Base-by-base conservation (phyloP, 1,140 invertebrate genomes). In the Heliconius melpomene region DNA sequence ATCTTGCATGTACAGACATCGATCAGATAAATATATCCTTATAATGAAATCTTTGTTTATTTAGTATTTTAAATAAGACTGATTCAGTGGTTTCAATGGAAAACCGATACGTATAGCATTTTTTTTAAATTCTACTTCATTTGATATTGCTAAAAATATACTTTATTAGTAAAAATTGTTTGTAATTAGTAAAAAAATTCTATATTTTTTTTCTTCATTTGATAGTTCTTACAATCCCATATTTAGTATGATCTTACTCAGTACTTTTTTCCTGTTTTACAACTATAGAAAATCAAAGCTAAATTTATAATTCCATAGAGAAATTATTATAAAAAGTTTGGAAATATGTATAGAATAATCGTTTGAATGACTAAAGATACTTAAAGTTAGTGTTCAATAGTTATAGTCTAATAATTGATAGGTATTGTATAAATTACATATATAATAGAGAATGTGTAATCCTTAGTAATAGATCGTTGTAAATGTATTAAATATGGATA, bases 381-480 rank as follows among this genome's bases (percentile, higher is more conserved):
- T 57, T 57, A 57, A 57, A 57, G 54, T 57, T 57, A 57, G 54
- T 57, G 54, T 57, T 60, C 54, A 60, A 60, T 26, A 60, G 54
- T 23, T 60, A 60, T 60, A 60, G 54, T 11, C 1, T 9, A 60
- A 23, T 60, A 60, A 60, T 9, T 60, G 11, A 60, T 60, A 23
- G 9, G 7, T 60, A 60, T 60, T 60, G 26, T 60, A 60, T n/a
- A 23, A 60, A 60, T 60, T 9, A 60, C 54, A 60, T 32, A 32
- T 32, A 32, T 60, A 9, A 23, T 60, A 60, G 2, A 60, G n/a
- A 60, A 60, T 23, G 8, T 60, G n/a, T 60, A 60, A 60, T 23
- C 54, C 7, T 60, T 60, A 60, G 54, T 23, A 60, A 46, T 60
- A 60, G 54, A 60, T 9, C 0, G 54, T 57, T 57, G n/a, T 60